A percentile compares a stretch with the other conserved stretches of the same genome.
These are phyloP conservation scores for Nymphalis polychloros DNA, from an alignment of 2,888 invertebrate genomes.

Conservation along the genomic window DNA sequence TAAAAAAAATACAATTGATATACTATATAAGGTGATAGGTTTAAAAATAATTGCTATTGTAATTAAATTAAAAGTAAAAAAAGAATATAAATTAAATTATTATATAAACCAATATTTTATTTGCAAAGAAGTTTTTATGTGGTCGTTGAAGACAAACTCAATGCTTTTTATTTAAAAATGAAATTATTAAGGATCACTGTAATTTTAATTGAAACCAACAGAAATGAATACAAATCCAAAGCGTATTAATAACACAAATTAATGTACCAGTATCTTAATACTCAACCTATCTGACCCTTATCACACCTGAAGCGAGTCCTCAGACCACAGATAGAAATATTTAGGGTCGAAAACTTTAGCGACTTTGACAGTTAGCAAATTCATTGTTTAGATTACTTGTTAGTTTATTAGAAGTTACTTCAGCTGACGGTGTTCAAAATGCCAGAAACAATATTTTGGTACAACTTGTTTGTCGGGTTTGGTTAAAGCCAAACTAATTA, in stretches of 20 bases:
- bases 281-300: constrained; percentile 23
- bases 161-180: too few species aligned
- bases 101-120: too few species aligned
- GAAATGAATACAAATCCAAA: not conserved
- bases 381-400: constrained; percentile 24
- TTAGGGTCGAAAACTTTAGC: constrained; percentile 15
- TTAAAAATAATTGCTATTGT: too few species aligned
- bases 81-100: too few species aligned
- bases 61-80: too few species aligned
- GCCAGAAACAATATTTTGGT: not conserved
- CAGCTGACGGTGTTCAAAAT: constrained; percentile 9
- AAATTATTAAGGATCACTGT: not conserved
- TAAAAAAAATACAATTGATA: too few species aligned
- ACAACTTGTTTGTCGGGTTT: not conserved
- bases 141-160: too few species aligned
- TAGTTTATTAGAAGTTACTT: constrained; percentile 15
- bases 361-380: constrained; percentile 28
- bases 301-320: constrained; percentile 25
- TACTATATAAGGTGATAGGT: too few species aligned
- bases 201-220: not conserved
- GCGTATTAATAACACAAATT: constrained; percentile 5
- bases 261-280: not conserved
- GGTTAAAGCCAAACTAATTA: constrained; percentile 3
- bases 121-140: too few species aligned
- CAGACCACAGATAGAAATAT: constrained; percentile 29